phyloP scores from a whole-genome alignment of 1,140 invertebrate genomes.

The Luehdorfia chinensis region DNA sequence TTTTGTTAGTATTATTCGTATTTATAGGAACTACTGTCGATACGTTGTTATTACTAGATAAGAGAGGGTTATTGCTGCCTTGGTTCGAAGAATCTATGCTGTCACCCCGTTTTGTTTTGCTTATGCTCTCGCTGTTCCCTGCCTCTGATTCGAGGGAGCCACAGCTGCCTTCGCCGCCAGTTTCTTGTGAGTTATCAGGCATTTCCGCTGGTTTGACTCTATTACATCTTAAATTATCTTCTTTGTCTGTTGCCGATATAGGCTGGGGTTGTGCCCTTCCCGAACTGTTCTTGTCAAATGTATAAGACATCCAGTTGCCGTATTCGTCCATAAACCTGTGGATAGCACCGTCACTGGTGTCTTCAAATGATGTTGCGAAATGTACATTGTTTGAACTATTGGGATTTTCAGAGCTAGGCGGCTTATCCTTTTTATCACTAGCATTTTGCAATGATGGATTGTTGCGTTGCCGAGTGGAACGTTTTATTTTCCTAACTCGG shows the following conservation, averaged over 20 bases:
- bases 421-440: constrained; percentile 54
- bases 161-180: constrained; percentile 66
- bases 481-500: constrained; percentile 72
- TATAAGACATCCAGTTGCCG: constrained; percentile 88
- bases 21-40: constrained; percentile 67
- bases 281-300: constrained; percentile 85
- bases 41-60: constrained; percentile 71
- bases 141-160: constrained; percentile 68
- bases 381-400: constrained; percentile 76
- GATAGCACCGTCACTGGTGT: constrained; percentile 91
- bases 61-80: constrained; percentile 70
- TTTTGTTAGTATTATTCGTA: constrained; percentile 61
- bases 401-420: constrained; percentile 49
- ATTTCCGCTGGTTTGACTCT: constrained; percentile 62
- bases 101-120: constrained; percentile 66
- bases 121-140: constrained; percentile 56
- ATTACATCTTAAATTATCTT: constrained; percentile 60
- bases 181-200: constrained; percentile 60
- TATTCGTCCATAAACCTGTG: constrained; percentile 89
- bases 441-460: constrained; percentile 47
- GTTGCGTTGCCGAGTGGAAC: constrained; percentile 68
- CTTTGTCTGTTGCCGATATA: constrained; percentile 57
- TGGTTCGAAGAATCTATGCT: constrained; percentile 72
- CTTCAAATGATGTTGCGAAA: constrained; percentile 90
- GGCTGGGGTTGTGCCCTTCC: constrained; percentile 51